Evolutionary conservation across 2,113 vertebrate species (phyloP).

Genomic region (Rhinogobius similis): DNA sequence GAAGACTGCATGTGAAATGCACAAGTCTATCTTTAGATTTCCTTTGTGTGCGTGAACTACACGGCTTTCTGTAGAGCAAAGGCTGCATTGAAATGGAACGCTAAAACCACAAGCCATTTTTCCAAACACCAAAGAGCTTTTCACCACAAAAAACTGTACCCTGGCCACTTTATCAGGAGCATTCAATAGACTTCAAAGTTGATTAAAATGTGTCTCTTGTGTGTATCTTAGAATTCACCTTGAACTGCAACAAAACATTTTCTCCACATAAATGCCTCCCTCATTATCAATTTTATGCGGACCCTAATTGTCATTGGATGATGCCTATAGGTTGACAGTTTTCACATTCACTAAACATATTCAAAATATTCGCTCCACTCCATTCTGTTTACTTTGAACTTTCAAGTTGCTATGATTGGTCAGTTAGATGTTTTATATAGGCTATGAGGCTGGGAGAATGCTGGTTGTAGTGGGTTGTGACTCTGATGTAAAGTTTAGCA

Average conservation of each 20-base stretch:
- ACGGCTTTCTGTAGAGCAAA: not conserved
- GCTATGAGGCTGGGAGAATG: not conserved
- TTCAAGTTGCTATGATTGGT: not conserved
- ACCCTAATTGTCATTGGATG: not conserved
- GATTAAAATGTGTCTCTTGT: not conserved
- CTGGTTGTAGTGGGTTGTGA: too few relatives aligned
- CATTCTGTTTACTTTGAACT: not conserved
- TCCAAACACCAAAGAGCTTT: constrained; percentile 35
- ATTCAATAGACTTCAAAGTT: not conserved
- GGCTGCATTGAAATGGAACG: not conserved
- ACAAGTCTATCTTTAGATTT: constrained; percentile 18
- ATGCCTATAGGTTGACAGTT: not conserved
- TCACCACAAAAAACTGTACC: constrained; percentile 11
- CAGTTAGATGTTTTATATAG: not conserved
- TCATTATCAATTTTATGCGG: not conserved
- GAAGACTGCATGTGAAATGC: not conserved
- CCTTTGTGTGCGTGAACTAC: constrained; percentile 4
- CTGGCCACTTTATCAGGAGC: not conserved
- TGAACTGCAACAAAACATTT: not conserved
- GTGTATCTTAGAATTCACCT: not conserved
- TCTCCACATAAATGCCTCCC: not conserved
- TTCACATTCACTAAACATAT: not conserved
- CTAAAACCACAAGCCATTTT: constrained; percentile 40
- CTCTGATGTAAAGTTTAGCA: not conserved
- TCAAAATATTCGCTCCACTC: not conserved